These are phyloP conservation scores for Sarcophaga carnaria DNA, from an alignment of 2,888 invertebrate species.

Conservation along the genomic window DNA sequence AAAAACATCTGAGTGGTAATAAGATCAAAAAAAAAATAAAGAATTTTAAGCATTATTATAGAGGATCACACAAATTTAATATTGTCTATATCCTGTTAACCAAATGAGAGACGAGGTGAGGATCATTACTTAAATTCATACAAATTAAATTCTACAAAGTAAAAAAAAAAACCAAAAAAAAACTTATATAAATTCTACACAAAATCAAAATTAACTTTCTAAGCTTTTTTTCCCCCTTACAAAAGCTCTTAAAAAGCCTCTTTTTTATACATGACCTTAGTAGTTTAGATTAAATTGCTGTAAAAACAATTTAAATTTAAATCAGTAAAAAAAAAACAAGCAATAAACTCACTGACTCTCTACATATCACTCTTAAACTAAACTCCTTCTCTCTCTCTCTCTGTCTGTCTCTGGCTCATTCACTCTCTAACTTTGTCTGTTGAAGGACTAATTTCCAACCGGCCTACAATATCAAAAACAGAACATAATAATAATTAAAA, in stretches of 20 bases:
- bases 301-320: conserved; percentile 23
- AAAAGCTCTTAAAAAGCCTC: conserved; percentile 60
- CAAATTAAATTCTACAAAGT: conserved; percentile 47
- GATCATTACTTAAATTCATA: conserved; percentile 69
- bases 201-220: conserved; percentile 66
- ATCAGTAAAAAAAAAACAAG: conserved; percentile 6
- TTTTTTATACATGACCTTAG: conserved; percentile 51
- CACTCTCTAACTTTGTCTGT: conserved; percentile 58
- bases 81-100: conserved; percentile 69
- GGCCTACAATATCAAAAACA: conserved; percentile 11
- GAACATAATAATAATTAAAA: conserved; percentile 50
- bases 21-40: conserved; percentile 24
- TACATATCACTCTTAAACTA: conserved; percentile 58
- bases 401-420: conserved; percentile 32
- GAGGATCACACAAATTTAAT: conserved; percentile 67
- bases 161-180: conserved; percentile 44
- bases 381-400: conserved; percentile 60
- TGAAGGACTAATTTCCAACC: conserved; percentile 34
- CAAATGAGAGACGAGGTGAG: conserved; percentile 70
- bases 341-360: conserved; percentile 67
- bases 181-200: conserved; percentile 49
- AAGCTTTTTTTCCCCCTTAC: conserved; percentile 63
- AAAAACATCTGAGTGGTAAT: conserved; percentile 68
- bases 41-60: conserved; percentile 64
- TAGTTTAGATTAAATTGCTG: conserved; percentile 68